Conservation (phyloP, 2,888 invertebrate species). For the Zele albiditarsus region DNA sequence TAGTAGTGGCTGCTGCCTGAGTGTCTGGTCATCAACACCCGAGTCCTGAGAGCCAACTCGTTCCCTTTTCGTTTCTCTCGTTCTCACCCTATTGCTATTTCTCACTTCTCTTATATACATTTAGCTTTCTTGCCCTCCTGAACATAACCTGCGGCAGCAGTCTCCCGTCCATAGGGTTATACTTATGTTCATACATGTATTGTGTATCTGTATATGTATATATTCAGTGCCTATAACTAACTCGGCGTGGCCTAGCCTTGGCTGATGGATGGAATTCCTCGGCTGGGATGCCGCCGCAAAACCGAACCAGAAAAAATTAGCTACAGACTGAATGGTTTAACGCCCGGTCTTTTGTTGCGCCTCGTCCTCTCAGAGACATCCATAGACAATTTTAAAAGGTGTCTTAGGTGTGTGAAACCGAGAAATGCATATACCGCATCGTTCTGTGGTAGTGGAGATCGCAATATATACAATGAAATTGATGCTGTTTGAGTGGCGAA, state of each 20-base stretch:
- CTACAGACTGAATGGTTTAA: conserved; percentile 57
- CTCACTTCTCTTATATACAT: conserved; percentile 1
- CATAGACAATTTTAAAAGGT: conserved; percentile 5
- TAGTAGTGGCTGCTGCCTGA: conserved; percentile 39
- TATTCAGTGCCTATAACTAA: conserved; percentile 47
- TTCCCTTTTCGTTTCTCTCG: conserved; percentile 31
- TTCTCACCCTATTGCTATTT: conserved; percentile 18
- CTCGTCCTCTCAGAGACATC: conserved; percentile 32
- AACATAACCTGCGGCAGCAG: conserved; percentile 41
- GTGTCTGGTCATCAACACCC: conserved; percentile 55
- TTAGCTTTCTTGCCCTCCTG: conserved; percentile 29
- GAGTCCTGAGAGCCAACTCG: conserved; percentile 40
- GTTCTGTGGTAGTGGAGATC: conserved; percentile 4
- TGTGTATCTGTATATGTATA: conserved; percentile 30
- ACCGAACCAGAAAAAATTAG: conserved; percentile 49
- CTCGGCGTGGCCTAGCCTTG: conserved; percentile 47
- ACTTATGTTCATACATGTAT: conserved; percentile 15
- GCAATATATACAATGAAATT: not conserved
- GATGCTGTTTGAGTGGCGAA: conserved; percentile 8
- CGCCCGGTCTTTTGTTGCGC: conserved; percentile 53
- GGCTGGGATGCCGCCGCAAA: conserved; percentile 46
- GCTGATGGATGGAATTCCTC: conserved; percentile 54
- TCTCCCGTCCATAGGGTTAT: conserved; percentile 39
- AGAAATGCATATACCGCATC: conserved; percentile 19
- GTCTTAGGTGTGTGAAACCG: conserved; percentile 11